phyloP scores from a whole-genome alignment of 2,888 invertebrate genomes.

The Ormyrus pomaceus region DNA sequence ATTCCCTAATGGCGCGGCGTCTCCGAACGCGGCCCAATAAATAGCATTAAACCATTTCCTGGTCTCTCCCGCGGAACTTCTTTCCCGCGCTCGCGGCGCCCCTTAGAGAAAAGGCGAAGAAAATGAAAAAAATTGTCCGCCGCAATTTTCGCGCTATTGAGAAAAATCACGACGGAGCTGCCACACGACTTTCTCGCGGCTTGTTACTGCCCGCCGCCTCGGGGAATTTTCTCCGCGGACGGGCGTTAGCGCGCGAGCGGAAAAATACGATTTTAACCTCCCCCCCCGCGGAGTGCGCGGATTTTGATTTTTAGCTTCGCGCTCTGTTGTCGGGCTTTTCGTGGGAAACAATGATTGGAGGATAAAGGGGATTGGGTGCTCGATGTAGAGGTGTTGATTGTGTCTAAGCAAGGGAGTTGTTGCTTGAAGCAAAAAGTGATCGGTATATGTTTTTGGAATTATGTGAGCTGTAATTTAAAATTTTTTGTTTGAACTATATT shows the following conservation, averaged over 20 bases:
- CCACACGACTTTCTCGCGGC: constrained; percentile 36
- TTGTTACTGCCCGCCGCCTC: constrained; percentile 35
- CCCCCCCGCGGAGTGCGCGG: background rate
- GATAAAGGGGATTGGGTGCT: no score
- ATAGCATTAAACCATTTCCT: background rate
- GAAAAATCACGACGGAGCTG: background rate
- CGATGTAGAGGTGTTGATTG: no score
- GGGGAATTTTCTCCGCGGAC: constrained; percentile 35
- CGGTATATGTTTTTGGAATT: no score
- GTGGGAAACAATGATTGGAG: no score
- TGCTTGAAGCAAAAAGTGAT: no score
- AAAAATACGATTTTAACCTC: constrained; percentile 39
- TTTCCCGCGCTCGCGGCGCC: background rate
- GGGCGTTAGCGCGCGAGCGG: background rate
- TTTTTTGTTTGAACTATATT: no score
- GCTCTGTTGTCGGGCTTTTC: background rate
- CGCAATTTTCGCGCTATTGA: constrained; percentile 13
- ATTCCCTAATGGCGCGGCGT: background rate
- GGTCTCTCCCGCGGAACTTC: no score
- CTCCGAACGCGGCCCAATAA: background rate
- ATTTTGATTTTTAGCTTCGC: background rate
- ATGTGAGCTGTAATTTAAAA: no score
- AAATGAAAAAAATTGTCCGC: background rate
- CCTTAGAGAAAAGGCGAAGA: background rate
- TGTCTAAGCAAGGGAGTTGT: no score